A percentile compares a stretch with the other conserved stretches of the same genome.
Evolutionary conservation across 2,888 invertebrate species (phyloP).

Genomic region (Nomada ruficornis): DNA sequence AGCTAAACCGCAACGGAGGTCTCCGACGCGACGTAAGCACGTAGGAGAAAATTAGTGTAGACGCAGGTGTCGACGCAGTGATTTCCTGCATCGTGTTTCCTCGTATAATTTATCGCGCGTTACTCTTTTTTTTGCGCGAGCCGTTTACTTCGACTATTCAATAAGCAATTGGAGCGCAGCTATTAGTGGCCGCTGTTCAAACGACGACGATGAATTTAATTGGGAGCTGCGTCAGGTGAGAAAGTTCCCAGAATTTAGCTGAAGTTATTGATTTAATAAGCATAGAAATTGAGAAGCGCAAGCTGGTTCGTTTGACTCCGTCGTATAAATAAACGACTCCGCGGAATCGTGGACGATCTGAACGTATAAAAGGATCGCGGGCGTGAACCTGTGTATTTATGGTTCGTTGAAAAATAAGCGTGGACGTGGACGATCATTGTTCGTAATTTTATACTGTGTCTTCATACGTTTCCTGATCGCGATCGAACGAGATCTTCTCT

Average conservation of each 20-base stretch:
- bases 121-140: too few relatives aligned
- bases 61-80: not conserved
- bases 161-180: constrained; percentile 4
- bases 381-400: constrained; percentile 44
- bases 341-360: not conserved
- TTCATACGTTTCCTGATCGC: too few relatives aligned
- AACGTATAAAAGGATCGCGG: not conserved
- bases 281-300: constrained; percentile 4
- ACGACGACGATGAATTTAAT: constrained; percentile 21
- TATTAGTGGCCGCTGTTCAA: constrained; percentile 38
- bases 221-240: constrained; percentile 34
- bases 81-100: not conserved
- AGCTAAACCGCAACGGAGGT: not conserved
- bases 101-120: not conserved
- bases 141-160: not conserved
- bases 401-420: constrained; percentile 25
- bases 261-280: constrained; percentile 43
- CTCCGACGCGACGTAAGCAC: not conserved
- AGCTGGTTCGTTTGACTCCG: not conserved
- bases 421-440: not conserved
- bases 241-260: constrained; percentile 48
- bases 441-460: not conserved
- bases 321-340: constrained; percentile 16
- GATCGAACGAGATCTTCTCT: too few relatives aligned
- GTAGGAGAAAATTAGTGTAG: not conserved